Conservation (phyloP, 2,113 vertebrate species). For the Cichladusa arquata region DNA sequence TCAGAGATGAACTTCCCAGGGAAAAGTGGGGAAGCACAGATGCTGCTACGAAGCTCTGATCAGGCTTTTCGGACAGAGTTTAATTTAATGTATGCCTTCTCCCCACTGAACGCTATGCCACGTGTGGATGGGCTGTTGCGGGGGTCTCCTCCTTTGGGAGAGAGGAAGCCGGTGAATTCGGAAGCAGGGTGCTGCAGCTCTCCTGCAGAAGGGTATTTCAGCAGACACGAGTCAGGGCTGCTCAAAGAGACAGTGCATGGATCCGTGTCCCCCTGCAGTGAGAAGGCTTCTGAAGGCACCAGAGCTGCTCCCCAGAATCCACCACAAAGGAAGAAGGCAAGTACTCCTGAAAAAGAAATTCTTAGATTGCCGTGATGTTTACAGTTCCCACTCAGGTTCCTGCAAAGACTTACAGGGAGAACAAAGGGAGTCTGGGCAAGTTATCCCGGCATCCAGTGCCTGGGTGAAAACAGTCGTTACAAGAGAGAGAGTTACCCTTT, state of each 20-base stretch:
- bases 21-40: conserved; percentile 77
- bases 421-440: fast-evolving
- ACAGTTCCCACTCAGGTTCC: background rate
- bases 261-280: conserved; percentile 85
- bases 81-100: conserved; percentile 99
- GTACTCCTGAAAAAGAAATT: background rate
- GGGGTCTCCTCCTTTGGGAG: conserved; percentile 75
- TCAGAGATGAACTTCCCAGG: conserved; percentile 74
- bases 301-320: conserved; percentile 89
- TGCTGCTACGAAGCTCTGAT: conserved; percentile 82
- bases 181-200: conserved; percentile 87
- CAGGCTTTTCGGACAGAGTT: conserved; percentile 98
- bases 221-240: conserved; percentile 81
- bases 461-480: background rate
- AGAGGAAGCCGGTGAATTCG: conserved; percentile 82
- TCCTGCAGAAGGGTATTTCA: conserved; percentile 88
- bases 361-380: background rate
- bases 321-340: conserved; percentile 97
- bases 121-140: conserved; percentile 78
- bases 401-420: background rate
- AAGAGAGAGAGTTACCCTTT: background rate
- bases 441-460: background rate
- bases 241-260: conserved; percentile 81
- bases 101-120: conserved; percentile 93
- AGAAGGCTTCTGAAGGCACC: conserved; percentile 85